Evolutionary conservation across 2,888 invertebrate species (phyloP).

Genomic region (Drosophila seclusa): DNA sequence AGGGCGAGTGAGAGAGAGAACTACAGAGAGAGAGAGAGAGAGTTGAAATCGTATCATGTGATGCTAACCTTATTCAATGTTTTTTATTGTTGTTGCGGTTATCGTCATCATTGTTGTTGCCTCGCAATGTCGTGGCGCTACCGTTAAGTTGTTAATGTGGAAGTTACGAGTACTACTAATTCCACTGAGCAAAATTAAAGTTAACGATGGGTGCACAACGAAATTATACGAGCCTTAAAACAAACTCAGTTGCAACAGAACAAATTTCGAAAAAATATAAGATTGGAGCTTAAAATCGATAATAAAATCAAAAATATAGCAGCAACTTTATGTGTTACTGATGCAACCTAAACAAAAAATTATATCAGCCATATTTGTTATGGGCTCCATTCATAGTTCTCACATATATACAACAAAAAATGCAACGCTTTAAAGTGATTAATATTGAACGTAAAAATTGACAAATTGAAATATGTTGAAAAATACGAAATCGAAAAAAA

Average conservation of each 20-base stretch:
- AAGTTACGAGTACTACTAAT: constrained; percentile 58
- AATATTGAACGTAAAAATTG: neutral
- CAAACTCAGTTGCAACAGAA: constrained; percentile 5
- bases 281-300: neutral
- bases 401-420: neutral
- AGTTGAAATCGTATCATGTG: constrained; percentile 38
- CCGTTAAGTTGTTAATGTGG: constrained; percentile 63
- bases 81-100: constrained; percentile 50
- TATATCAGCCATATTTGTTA: neutral
- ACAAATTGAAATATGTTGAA: constrained; percentile 5
- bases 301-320: neutral
- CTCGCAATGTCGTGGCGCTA: constrained; percentile 72
- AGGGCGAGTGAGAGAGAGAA: neutral
- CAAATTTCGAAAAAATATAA: neutral
- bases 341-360: neutral
- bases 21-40: neutral
- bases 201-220: constrained; percentile 2
- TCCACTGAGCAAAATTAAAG: constrained; percentile 46
- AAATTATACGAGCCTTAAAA: constrained; percentile 6
- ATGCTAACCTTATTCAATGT: constrained; percentile 75
- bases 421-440: neutral
- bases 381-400: neutral
- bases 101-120: constrained; percentile 31
- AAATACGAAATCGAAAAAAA: neutral
- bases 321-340: neutral